phyloP scores from a whole-genome alignment of 2,113 vertebrate species.

The Oncorhynchus keta region DNA sequence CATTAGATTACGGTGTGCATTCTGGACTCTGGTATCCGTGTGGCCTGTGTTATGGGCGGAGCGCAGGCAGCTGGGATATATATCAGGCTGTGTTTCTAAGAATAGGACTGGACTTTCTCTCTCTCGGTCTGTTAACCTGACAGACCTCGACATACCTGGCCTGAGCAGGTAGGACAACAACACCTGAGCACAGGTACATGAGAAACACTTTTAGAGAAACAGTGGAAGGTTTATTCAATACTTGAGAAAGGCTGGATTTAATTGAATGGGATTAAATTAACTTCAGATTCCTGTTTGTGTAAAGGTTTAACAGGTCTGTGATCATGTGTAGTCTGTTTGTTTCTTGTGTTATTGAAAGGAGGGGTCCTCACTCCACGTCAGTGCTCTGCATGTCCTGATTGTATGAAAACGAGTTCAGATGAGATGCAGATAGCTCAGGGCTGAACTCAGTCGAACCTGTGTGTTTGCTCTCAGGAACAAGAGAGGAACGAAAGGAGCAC shows the following conservation, averaged over 20 bases:
- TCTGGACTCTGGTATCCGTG: conserved; percentile 51
- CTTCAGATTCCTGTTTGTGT: not conserved
- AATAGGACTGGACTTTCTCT: conserved; percentile 55
- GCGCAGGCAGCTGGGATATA: conserved; percentile 54
- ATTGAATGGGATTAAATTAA: not conserved
- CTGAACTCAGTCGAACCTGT: not conserved
- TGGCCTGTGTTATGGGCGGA: conserved; percentile 45
- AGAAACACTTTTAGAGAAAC: not conserved
- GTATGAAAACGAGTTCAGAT: not conserved
- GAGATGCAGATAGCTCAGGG: not conserved
- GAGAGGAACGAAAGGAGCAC: conserved; percentile 50
- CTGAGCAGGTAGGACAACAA: not conserved
- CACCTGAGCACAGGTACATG: not conserved
- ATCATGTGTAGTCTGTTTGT: not conserved
- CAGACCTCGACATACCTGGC: not conserved
- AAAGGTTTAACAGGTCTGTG: not conserved
- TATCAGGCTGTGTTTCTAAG: conserved; percentile 56
- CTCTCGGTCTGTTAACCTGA: conserved; percentile 12
- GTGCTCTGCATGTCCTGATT: not conserved
- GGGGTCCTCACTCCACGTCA: not conserved
- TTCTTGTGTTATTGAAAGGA: not conserved
- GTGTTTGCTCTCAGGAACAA: conserved; percentile 56
- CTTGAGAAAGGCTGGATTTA: not conserved
- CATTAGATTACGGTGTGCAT: conserved; percentile 35
- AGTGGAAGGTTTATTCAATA: not conserved